Base-by-base conservation (phyloP, 2,113 vertebrate species). In the Spea bombifrons region DNA sequence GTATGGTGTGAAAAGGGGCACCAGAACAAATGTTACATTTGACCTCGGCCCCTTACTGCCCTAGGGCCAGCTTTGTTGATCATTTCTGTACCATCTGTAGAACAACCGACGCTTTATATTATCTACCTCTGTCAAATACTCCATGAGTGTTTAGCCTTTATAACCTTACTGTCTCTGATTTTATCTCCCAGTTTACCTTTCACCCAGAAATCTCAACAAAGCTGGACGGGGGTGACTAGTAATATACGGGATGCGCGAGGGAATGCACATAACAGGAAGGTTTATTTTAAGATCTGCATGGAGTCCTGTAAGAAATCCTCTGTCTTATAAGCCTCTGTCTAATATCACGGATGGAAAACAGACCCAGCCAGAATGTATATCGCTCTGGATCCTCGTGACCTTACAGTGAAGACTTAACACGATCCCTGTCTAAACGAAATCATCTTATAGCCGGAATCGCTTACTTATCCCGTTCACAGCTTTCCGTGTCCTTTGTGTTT, bases 211-310 rank as follows among this genome's bases (percentile, higher is more conserved):
- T 13, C 55, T 59, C 15, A 59, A 59, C 55, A 59, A 59, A 13
- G 15, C 55, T 59, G 55, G 55, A 59, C 55, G 55, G 55, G 30
- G 8, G 8, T 13, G 8, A 59, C 55, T 59, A 13, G 55, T 59
- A 44, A 12, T 43, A 66, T 45, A 66, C 44, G 64, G 64, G 43
- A 66, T 17, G 44, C 64, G 44, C 4, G 10, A 9, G 30, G 64
- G 30, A 7, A 45, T 45, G 43, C 64, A 10, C 64, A 15, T 44
- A 43, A 44, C 64, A 43, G 16, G 30, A 45, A 66, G 7, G 64
- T 66, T 66, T 66, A 66, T 66, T 66, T 66, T 44, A 66, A 13
- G 64, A 66, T 66, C 64, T 66, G 13, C 44, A 66, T 66, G 64
- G 64, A 66, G 64, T 66, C 64, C 8, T 45, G 9, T 45, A 44